Evolutionary conservation across 2,888 invertebrate species (phyloP).

Genomic region (Camponotus fellah): DNA sequence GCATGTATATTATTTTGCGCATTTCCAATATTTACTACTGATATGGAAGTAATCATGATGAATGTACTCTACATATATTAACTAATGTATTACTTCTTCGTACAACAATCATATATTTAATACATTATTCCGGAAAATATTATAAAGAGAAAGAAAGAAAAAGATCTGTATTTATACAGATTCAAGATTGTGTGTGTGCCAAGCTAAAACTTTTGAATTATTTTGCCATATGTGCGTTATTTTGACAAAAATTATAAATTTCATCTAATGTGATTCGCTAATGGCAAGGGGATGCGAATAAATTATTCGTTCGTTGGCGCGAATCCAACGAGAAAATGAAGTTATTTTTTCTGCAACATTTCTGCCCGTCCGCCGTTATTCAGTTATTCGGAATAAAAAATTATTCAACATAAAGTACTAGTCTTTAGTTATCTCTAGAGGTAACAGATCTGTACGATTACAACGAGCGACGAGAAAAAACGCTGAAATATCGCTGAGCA

Average conservation of each 20-base stretch:
- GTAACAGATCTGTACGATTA: background rate
- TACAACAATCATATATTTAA: background rate
- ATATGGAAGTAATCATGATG: background rate
- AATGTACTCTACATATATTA: constrained; percentile 1
- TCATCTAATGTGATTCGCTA: constrained; percentile 1
- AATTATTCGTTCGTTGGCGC: constrained; percentile 60
- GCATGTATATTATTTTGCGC: background rate
- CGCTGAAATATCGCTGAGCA: background rate
- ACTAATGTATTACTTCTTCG: background rate
- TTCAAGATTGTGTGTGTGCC: background rate
- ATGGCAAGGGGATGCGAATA: background rate
- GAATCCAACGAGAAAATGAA: constrained; percentile 61
- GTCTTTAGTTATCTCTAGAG: background rate
- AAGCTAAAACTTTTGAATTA: background rate
- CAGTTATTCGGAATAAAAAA: constrained; percentile 18
- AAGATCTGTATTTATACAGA: background rate
- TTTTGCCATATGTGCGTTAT: background rate
- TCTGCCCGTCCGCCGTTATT: background rate
- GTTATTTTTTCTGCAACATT: constrained; percentile 48
- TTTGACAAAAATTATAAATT: constrained; percentile 8
- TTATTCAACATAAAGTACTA: constrained; percentile 29
- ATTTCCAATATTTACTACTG: background rate
- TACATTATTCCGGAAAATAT: background rate
- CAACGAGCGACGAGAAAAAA: constrained; percentile 11
- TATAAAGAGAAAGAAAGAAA: background rate